These are phyloP conservation scores for Mustela lutreola DNA, from an alignment of 2,113 vertebrate genomes.

Conservation along the genomic window DNA sequence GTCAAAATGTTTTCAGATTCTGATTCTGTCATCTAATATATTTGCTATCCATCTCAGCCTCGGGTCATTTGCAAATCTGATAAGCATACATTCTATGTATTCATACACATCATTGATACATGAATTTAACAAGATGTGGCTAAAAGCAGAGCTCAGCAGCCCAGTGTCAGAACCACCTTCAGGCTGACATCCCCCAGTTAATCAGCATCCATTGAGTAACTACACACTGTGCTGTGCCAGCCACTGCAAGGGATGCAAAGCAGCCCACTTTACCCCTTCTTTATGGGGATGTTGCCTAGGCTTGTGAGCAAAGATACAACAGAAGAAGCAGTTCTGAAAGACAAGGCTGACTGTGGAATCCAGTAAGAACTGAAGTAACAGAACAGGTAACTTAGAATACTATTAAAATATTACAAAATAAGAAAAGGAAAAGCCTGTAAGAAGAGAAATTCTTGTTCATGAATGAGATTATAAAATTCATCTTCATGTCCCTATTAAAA, in stretches of 20 bases:
- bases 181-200: neutral
- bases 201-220: neutral
- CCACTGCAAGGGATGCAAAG: neutral
- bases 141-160: slow-evolving; percentile 32
- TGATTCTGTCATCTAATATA: slow-evolving; percentile 56
- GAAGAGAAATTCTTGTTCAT: slow-evolving; percentile 56
- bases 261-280: neutral
- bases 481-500: slow-evolving; percentile 47
- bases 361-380: slow-evolving; percentile 29
- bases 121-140: slow-evolving; percentile 54
- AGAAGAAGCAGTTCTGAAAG: slow-evolving; percentile 33
- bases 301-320: neutral
- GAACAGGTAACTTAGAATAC: neutral
- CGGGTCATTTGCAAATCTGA: slow-evolving; percentile 61
- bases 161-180: neutral
- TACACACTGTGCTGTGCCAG: neutral
- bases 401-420: neutral
- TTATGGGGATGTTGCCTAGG: neutral
- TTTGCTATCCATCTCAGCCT: slow-evolving; percentile 53
- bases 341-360: neutral
- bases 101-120: slow-evolving; percentile 22
- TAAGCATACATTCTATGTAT: slow-evolving; percentile 42
- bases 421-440: neutral
- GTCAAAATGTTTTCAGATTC: slow-evolving; percentile 69
- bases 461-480: slow-evolving; percentile 23